Base-by-base conservation (phyloP, 2,113 vertebrate genomes). In the Myanophis thanlyinensis region DNA sequence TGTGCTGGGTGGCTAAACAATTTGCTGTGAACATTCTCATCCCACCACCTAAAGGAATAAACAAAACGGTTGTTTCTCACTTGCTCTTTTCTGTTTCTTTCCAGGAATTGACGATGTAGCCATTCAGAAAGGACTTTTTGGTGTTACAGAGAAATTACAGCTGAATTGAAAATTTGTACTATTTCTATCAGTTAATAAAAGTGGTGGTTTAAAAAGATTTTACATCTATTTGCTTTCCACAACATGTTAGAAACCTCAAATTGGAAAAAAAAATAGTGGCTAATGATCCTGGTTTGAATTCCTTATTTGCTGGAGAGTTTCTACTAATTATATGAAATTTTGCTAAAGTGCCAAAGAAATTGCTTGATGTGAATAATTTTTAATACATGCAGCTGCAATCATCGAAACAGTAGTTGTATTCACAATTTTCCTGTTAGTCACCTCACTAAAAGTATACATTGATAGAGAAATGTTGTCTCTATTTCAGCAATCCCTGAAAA, bases 171-270 rank as follows among this genome's bases (percentile, higher is more conserved):
- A 97, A 97, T 99, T 99, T 99, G 98, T 99, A 99, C 98, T 99
- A 98, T 99, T 99, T 99, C 98, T 99, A 99, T 98, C 97, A 92
- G 97, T 98, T 96, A 98, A 99, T 99, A 99, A 99, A 99, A 98
- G 97, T 98, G 98, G 98, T 98, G 98, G 98, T 98, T 98, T 99
- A 98, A 90, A 53, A 89, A 86, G 80, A 35, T 85, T 89, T 59
- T 84, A 86, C 22, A 12, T 46, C 49, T 62, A 49, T 52, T 88
- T 54, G 40, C 20, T 84, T 85, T 27, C 53, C 22, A 62, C 47
- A 86, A 51, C 30, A 49, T 25, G 23, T 62, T 62, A 30, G 15
- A 90, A 27, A 49, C 25, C 52, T 80, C 44, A 47, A 46, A 44
- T 67, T 18, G 9, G 22, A 40, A 59, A 56, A 85, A 90, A 25